phyloP scores from a whole-genome alignment of 2,888 invertebrate species.

The Caradrina kadenii region DNA sequence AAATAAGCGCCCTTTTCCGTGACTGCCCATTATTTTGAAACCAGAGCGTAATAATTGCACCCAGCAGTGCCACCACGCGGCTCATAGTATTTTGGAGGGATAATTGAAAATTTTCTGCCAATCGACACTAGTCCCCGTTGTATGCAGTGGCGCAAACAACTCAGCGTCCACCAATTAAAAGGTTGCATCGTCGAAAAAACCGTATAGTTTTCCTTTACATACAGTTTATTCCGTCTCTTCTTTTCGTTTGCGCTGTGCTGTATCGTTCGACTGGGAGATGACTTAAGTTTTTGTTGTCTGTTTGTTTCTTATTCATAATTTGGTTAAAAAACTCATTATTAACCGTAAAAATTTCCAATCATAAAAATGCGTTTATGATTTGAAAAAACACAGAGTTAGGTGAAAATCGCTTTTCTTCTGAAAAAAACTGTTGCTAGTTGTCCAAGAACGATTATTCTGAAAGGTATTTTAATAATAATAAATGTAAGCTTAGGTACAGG shows the following conservation, averaged over 20 bases:
- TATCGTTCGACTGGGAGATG: too few species aligned
- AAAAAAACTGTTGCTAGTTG: not conserved
- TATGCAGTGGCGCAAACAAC: slow-evolving; percentile 36
- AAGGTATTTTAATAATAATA: slow-evolving; percentile 1
- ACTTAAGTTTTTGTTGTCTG: not conserved
- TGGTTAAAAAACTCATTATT: too few species aligned
- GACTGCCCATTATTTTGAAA: slow-evolving; percentile 26
- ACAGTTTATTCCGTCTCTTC: not conserved
- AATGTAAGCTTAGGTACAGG: slow-evolving; percentile 23
- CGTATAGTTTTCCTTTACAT: slow-evolving; percentile 17
- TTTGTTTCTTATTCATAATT: not conserved
- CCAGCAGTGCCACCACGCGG: not conserved
- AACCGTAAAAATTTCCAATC: too few species aligned
- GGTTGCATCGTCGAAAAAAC: slow-evolving; percentile 21
- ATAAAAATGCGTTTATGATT: not conserved
- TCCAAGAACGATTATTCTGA: not conserved
- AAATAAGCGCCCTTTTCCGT: not conserved
- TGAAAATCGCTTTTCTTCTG: too few species aligned
- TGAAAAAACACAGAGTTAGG: not conserved
- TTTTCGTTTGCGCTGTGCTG: slow-evolving; percentile 1
- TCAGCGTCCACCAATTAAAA: slow-evolving; percentile 45
- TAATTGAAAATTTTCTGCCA: slow-evolving; percentile 25
- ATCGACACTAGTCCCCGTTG: slow-evolving; percentile 11
- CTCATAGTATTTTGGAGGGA: slow-evolving; percentile 25
- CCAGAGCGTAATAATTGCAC: slow-evolving; percentile 20